These are phyloP conservation scores for Chrysotoxum bicinctum DNA, from an alignment of 2,888 invertebrate genomes.

Conservation along the genomic window DNA sequence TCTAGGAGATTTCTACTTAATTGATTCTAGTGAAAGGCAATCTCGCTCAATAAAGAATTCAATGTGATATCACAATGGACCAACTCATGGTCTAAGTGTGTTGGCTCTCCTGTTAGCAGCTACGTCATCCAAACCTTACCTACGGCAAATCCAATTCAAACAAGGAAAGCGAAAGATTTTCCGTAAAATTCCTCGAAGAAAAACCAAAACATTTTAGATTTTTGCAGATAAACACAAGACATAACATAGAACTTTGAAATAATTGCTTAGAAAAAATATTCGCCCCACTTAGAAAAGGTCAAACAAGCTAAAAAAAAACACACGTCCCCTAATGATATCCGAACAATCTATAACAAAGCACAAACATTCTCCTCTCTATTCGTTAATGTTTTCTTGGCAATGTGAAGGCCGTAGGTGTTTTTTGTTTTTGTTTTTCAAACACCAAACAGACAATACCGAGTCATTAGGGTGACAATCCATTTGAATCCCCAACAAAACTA, in stretches of 20 bases:
- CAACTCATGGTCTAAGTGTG: too few relatives aligned
- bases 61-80: too few relatives aligned
- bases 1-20: too few relatives aligned
- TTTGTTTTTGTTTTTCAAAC: slow-evolving; percentile 21
- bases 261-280: not conserved
- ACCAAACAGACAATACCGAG: slow-evolving; percentile 45
- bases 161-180: too few relatives aligned
- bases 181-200: too few relatives aligned
- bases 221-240: too few relatives aligned
- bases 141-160: too few relatives aligned
- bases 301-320: slow-evolving; percentile 4
- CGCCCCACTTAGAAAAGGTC: not conserved
- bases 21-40: too few relatives aligned
- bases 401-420: not conserved
- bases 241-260: not conserved
- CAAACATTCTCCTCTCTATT: not conserved
- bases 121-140: too few relatives aligned
- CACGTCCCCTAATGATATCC: slow-evolving; percentile 8
- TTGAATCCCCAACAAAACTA: slow-evolving; percentile 27
- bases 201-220: too few relatives aligned
- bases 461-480: slow-evolving; percentile 59
- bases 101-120: too few relatives aligned
- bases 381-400: not conserved
- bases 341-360: not conserved
- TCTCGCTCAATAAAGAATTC: too few relatives aligned